These are phyloP conservation scores for Metallyticus violacea DNA, from an alignment of 2,888 invertebrate species.

Conservation along the genomic window DNA sequence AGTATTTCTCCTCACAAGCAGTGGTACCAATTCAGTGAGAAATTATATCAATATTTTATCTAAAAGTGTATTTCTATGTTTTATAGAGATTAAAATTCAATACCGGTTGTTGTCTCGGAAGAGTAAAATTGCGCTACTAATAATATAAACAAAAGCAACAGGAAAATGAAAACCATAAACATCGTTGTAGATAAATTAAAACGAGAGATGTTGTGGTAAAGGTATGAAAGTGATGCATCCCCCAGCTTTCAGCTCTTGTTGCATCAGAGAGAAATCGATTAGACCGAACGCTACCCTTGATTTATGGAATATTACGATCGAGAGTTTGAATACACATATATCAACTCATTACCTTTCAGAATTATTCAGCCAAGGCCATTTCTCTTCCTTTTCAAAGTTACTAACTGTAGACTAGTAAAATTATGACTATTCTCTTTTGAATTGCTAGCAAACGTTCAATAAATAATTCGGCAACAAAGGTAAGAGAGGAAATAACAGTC, in stretches of 20 bases:
- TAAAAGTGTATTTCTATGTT: no score
- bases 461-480: no score
- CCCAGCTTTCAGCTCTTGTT: neutral
- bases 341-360: neutral
- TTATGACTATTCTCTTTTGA: neutral
- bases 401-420: neutral
- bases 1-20: no score
- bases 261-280: neutral
- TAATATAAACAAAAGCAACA: neutral
- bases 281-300: neutral
- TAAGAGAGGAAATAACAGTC: no score
- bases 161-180: neutral
- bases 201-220: neutral
- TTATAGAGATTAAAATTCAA: no score
- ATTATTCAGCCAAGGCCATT: neutral
- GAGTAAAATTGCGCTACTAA: no score
- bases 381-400: neutral
- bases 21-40: no score
- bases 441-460: no score
- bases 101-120: no score
- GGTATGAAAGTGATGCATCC: neutral
- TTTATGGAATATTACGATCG: neutral
- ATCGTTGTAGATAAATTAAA: no score
- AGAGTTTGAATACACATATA: no score
- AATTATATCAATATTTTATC: no score